Percentiles rank a stretch among this genome's conserved stretches.
These are phyloP conservation scores for Cydia amplana DNA, from an alignment of 1,140 invertebrate genomes.

Conservation along the genomic window DNA sequence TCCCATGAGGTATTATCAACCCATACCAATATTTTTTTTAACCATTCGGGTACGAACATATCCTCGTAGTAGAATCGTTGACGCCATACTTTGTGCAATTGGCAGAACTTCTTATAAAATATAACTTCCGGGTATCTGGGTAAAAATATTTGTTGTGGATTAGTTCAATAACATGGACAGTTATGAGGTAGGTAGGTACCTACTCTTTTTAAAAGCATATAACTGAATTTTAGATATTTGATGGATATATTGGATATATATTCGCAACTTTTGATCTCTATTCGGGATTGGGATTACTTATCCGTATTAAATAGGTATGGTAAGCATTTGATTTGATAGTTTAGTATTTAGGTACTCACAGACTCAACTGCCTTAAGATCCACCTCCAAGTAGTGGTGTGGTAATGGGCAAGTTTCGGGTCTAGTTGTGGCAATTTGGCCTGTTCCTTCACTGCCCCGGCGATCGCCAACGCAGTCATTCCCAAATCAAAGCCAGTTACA, in stretches of 20 bases:
- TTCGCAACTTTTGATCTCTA: no score
- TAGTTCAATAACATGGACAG: neutral
- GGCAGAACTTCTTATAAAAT: slow-evolving; percentile 33
- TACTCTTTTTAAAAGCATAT: no score
- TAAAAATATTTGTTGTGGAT: neutral
- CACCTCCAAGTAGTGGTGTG: slow-evolving; percentile 63
- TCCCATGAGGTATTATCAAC: slow-evolving; percentile 57
- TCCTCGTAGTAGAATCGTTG: slow-evolving; percentile 64
- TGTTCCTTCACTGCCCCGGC: neutral
- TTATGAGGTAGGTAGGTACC: no score
- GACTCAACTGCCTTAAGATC: slow-evolving; percentile 57
- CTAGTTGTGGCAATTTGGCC: slow-evolving; percentile 49
- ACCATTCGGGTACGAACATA: slow-evolving; percentile 60
- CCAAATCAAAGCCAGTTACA: neutral
- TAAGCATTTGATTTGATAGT: no score
- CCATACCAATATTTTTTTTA: slow-evolving; percentile 48
- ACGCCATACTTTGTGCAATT: slow-evolving; percentile 60
- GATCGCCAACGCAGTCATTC: neutral
- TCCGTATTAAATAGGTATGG: no score
- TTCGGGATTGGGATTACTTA: no score
- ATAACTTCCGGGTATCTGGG: neutral
- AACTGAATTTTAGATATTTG: no score
- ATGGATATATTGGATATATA: no score
- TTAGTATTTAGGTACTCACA: slow-evolving; percentile 51
- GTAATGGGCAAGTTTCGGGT: slow-evolving; percentile 54